A percentile compares a stretch with the other conserved stretches of the same genome.
phyloP scores from a whole-genome alignment of 2,797 vertebrate species.

The Diplodus sargus region DNA sequence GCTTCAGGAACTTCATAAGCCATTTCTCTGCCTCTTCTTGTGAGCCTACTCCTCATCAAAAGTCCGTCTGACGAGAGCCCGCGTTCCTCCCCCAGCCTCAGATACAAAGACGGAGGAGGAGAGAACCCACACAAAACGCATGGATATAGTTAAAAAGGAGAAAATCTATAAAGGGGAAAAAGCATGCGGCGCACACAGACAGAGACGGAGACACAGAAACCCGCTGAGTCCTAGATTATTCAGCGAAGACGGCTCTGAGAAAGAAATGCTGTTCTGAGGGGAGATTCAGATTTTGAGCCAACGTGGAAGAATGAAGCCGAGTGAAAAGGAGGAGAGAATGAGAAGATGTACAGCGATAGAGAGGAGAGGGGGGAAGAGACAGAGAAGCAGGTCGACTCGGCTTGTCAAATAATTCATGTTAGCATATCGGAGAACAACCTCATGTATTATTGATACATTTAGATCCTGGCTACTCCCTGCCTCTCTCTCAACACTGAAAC shows the following conservation, averaged over 20 bases:
- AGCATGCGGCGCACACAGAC: conserved; percentile 15
- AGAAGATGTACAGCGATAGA: conserved; percentile 12
- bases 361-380: background rate
- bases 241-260: conserved; percentile 44
- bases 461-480: conserved; percentile 49
- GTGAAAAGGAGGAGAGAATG: conserved; percentile 22
- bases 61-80: conserved; percentile 45
- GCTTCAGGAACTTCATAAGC: conserved; percentile 41
- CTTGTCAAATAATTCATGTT: conserved; percentile 73
- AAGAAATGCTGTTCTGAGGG: conserved; percentile 32
- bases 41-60: conserved; percentile 55
- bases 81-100: conserved; percentile 29
- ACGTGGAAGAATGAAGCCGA: conserved; percentile 32
- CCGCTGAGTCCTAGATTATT: conserved; percentile 67
- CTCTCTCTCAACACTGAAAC: conserved; percentile 17
- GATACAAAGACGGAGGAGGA: conserved; percentile 47
- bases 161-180: conserved; percentile 60
- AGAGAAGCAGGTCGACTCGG: conserved; percentile 38
- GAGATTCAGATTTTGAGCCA: conserved; percentile 46
- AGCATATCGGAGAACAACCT: conserved; percentile 70
- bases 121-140: conserved; percentile 50
- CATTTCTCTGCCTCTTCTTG: conserved; percentile 24
- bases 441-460: conserved; percentile 69
- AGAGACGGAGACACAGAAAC: conserved; percentile 43
- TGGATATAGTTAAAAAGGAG: conserved; percentile 60